These are phyloP conservation scores for Synodontis membranacea DNA, from an alignment of 2,113 vertebrate species.

Conservation along the genomic window DNA sequence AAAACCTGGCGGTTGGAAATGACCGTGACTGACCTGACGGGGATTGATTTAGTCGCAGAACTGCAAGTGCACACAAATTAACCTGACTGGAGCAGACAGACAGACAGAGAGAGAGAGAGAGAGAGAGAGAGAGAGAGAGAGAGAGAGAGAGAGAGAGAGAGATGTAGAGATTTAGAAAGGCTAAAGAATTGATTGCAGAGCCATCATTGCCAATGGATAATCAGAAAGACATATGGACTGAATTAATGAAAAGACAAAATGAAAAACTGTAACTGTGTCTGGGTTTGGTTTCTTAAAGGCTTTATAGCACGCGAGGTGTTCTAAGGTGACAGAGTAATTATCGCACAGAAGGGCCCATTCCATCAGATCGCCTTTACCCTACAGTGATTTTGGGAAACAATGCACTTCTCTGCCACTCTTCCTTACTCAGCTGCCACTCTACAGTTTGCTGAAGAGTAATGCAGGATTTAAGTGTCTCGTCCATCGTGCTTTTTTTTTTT, in stretches of 20 bases:
- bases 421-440: conserved; percentile 15
- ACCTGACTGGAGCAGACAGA: conserved; percentile 59
- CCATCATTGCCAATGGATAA: conserved; percentile 7
- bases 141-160: conserved; percentile 74
- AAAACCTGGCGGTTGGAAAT: conserved; percentile 64
- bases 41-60: conserved; percentile 86
- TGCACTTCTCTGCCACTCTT: conserved; percentile 2
- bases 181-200: conserved; percentile 67
- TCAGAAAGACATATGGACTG: conserved; percentile 37
- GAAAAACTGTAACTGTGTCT: background rate
- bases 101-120: conserved; percentile 72
- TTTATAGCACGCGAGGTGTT: conserved; percentile 1
- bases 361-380: background rate
- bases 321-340: conserved; percentile 5
- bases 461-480: conserved; percentile 39
- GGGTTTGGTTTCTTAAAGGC: background rate
- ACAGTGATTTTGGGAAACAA: background rate
- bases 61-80: conserved; percentile 77
- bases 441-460: conserved; percentile 40
- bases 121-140: conserved; percentile 62
- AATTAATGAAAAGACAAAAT: conserved; percentile 43
- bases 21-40: conserved; percentile 79
- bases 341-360: background rate
- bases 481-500: conserved; percentile 3
- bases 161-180: conserved; percentile 57